Base-by-base conservation (phyloP, 2,888 invertebrate species). In the Leptinotarsa tumamoca region DNA sequence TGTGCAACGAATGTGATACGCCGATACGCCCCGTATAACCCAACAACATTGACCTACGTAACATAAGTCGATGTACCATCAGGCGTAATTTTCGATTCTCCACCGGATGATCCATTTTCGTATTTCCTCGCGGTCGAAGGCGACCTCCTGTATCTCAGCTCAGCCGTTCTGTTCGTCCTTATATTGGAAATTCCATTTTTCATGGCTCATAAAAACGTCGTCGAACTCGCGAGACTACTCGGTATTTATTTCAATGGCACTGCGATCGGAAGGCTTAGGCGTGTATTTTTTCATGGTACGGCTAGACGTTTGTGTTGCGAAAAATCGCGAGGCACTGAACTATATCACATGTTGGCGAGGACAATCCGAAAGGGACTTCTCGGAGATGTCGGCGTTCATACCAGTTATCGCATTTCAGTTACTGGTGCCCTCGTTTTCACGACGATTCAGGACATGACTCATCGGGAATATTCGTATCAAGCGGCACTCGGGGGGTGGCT, bases 81-180 rank as follows among this genome's bases (percentile, higher is more conserved):
- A n/a, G 68, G 21, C 66, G 56, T 76, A 69, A 61, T 72, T 71
- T 71, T 77, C 66, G 76, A 67, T 66, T 78, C 75, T 70, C 73
- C 78, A 23, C 49, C 68, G 54, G 61, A 56, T 15, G 58, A 27
- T 67, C 68, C 66, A 71, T 76, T 74, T 73, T 79, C 80, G 27
- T 56, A 66, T 78, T 80, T 82, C 68, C 79, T 80, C 21, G 68
- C 76, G 7, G 54, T 72, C 49, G 80, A 78, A 13, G 81, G 79
- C 58, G 79, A 79, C 79, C 81, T 78, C 67, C 77, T 79, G 70
- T 77, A 81, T 52, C 83, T 50, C 52, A 83, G 67, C 73, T 83
- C 83, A 63, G 82, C 79, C 27, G 82, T 82, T 76, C 71, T 79
- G 68, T 83, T 83, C 4, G 77, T 83, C 76, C 82, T 80, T 68